These are phyloP conservation scores for Endomychus coccineus DNA, from an alignment of 2,888 invertebrate species.

Conservation along the genomic window DNA sequence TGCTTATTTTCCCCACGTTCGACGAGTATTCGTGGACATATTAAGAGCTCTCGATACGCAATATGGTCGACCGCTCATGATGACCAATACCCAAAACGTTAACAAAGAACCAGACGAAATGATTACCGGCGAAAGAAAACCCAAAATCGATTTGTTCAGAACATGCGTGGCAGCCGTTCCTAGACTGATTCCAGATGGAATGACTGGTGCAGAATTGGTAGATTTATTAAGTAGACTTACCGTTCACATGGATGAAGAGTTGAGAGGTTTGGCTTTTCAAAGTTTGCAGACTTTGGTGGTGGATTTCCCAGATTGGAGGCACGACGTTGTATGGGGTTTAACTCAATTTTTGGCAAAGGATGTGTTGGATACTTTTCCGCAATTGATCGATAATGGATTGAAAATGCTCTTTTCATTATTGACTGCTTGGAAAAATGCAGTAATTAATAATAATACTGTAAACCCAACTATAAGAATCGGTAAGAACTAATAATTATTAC, in stretches of 20 bases:
- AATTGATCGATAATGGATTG: conserved; percentile 86
- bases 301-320: conserved; percentile 96
- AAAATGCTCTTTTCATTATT: conserved; percentile 87
- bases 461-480: no score
- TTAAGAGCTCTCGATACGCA: conserved; percentile 89
- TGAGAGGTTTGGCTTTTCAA: conserved; percentile 87
- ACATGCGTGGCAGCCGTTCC: conserved; percentile 99
- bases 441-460: no score
- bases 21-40: conserved; percentile 93
- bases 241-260: conserved; percentile 97
- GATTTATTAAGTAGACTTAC: conserved; percentile 90
- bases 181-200: conserved; percentile 93
- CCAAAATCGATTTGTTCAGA: conserved; percentile 93
- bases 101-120: conserved; percentile 91
- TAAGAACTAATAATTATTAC: no score
- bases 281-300: conserved; percentile 91
- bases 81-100: conserved; percentile 92
- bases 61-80: conserved; percentile 93
- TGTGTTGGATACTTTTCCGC: conserved; percentile 81
- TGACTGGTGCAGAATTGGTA: conserved; percentile 89
- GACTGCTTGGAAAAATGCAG: conserved; percentile 89
- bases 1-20: conserved; percentile 91
- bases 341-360: conserved; percentile 92
- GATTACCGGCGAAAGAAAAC: conserved; percentile 92
- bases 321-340: conserved; percentile 89